phyloP scores from a whole-genome alignment of 2,888 invertebrate species.

The Elgonia sp. region DNA sequence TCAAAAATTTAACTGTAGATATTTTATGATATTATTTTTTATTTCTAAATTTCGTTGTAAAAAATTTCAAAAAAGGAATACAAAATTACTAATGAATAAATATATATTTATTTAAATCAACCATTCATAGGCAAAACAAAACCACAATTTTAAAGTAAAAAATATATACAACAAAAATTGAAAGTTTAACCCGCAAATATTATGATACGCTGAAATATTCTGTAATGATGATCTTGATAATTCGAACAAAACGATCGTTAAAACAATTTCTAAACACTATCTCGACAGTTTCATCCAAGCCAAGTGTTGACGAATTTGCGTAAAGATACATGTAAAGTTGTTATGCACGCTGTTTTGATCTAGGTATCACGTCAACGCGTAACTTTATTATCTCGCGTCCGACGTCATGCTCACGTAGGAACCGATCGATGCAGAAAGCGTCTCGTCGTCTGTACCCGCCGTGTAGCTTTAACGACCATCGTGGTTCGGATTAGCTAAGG shows the following conservation, averaged over 20 bases:
- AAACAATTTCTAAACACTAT: conserved; percentile 36
- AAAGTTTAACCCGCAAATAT: too few relatives aligned
- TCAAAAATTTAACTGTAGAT: not conserved
- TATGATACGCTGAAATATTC: not conserved
- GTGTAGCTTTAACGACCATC: conserved; percentile 70
- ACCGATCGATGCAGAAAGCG: conserved; percentile 70
- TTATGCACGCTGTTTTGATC: conserved; percentile 66
- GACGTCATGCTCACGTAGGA: conserved; percentile 59
- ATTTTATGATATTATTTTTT: not conserved
- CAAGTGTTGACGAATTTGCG: conserved; percentile 64
- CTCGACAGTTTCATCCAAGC: conserved; percentile 34
- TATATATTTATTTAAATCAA: too few relatives aligned
- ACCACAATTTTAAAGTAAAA: too few relatives aligned
- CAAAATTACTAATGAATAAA: too few relatives aligned
- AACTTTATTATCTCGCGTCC: conserved; percentile 72
- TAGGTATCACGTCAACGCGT: conserved; percentile 61
- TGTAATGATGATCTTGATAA: not conserved
- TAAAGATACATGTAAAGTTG: conserved; percentile 66
- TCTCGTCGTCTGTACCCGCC: conserved; percentile 47
- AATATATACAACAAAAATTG: too few relatives aligned
- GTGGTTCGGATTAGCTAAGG: conserved; percentile 68
- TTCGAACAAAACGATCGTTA: not conserved
- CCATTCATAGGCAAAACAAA: too few relatives aligned
- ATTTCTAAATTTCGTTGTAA: not conserved
- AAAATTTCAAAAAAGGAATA: too few relatives aligned